Base-by-base conservation (phyloP, 2,888 invertebrate species). In the Argyresthia goedartella region DNA sequence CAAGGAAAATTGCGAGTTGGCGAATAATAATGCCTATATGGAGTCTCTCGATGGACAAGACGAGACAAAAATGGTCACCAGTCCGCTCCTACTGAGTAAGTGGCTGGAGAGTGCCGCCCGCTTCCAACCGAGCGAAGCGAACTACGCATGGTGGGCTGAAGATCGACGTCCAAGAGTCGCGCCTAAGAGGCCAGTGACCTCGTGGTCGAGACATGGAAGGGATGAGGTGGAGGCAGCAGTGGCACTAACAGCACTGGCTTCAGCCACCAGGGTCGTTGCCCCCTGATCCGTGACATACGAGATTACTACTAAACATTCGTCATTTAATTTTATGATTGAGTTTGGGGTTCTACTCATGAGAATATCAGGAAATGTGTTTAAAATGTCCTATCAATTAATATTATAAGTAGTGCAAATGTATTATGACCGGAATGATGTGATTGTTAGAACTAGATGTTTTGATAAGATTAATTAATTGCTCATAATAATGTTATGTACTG, bases 221-320 rank as follows among this genome's bases (percentile, higher is more conserved):
- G 92, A 93, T 65, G 93, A 93, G 67, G 84, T 93, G 16, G 93
- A 93, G 66, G 93, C 93, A 0, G 93, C 93, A 0, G 92, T 93
- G 56, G 92, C 93, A 0, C 76, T 93, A 8, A 92, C 93, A 1
- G 89, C 89, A 51, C 73, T 93, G 55, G 92, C 92, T 1, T 79
- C 87, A 33, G 78, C 81, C 6, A 65, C 75, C 6, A 72, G 80
- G 25, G 60, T 80, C n/a, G 67, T 72, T 33, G 71, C 79, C 16
- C 75, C 69, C 9, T 78, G 55, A 66, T 44, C 14, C 25, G 8
- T 25, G 13, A 15, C 10, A 44, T 16, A 44, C 14, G 16, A 15
- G 16, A 7, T 10, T 44, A 14, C 14, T 13, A 42, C 14, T 8
- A n/a, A 43, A 43, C 8, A 43, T 15, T 4, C 15, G 15, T 44